A percentile compares a stretch with the other conserved stretches of the same genome.
Conservation (phyloP, 2,113 vertebrate species). For the Ptilorrhoa leucosticta region DNA sequence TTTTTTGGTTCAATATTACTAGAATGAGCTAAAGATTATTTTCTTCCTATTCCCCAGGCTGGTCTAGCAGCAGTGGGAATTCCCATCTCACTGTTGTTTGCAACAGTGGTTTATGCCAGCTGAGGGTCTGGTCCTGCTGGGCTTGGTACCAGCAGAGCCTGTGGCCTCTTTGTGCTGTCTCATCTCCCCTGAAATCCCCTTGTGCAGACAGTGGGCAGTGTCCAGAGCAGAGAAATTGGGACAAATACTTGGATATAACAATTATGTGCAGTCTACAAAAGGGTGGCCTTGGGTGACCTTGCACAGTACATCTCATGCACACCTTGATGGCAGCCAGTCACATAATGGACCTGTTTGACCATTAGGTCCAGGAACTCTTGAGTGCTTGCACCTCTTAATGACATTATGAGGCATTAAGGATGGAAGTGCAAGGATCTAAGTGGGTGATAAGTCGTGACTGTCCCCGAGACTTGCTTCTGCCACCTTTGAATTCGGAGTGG, state of each 20-base stretch:
- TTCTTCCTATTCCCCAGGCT: neutral
- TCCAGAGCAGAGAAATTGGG: neutral
- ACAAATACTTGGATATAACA: neutral
- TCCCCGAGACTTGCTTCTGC: neutral
- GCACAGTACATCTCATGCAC: neutral
- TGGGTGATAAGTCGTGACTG: neutral
- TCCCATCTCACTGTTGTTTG: neutral
- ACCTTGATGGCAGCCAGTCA: neutral
- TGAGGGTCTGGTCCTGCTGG: neutral
- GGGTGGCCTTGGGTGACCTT: neutral
- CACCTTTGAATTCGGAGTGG: neutral
- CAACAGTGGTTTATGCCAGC: neutral
- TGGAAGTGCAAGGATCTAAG: neutral
- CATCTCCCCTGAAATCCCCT: neutral
- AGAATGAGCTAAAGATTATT: neutral
- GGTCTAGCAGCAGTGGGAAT: neutral
- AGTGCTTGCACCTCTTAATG: neutral
- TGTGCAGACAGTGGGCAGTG: neutral
- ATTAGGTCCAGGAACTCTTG: neutral
- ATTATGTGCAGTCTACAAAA: neutral
- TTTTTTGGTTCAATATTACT: neutral
- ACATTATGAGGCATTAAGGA: neutral
- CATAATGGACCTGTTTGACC: neutral
- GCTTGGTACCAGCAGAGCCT: neutral
- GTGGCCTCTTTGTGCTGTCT: neutral